Base-by-base conservation (phyloP, 2,888 invertebrate species). In the Thera obeliscata region DNA sequence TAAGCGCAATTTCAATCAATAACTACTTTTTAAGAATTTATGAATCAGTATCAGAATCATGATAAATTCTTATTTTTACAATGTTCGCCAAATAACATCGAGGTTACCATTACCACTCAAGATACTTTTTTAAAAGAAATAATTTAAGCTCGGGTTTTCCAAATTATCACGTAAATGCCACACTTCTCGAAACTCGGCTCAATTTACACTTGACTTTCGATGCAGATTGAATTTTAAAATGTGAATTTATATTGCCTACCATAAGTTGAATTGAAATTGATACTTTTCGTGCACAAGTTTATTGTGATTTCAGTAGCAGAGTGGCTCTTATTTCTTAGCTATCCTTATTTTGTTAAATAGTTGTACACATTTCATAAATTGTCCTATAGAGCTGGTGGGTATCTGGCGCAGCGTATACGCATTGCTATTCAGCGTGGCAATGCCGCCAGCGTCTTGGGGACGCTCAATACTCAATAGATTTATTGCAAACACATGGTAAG, bases 241-340 rank as follows among this genome's bases (percentile, higher is more conserved):
- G 36, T 62, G 65, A 69, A 65, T 69, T 56, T 65, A 69, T 62
- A 69, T 69, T 65, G 62, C 62, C 61, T 65, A 65, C 64, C 64
- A 56, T 58, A 9, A 59, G 52, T 56, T 52, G 62, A 60, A 54
- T 64, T 22, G 65, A 69, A 69, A 60, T 61, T 35, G 69, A 69
- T 69, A 69, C 65, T 65, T 69, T 60, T 35, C 49, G 48, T 33
- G 43, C 52, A 67, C 66, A 59, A 43, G 62, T 55, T 59, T 41
- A 67, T 67, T 59, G 8, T 33, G 54, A 46, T 61, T 66, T 61
- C 58, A 56, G 62, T 62, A 50, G 58, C 56, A 41, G 35, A 43
- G 38, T 12, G 41, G 49, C 3, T 61, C 60, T 50, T 33, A 49
- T 56, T 50, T 65, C 56, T 8, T 55, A 41, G 7, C 22, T 1